A percentile compares a stretch with the other conserved stretches of the same genome.
These are phyloP conservation scores for Bufo bufo DNA, from an alignment of 2,113 vertebrate genomes.

Conservation along the genomic window DNA sequence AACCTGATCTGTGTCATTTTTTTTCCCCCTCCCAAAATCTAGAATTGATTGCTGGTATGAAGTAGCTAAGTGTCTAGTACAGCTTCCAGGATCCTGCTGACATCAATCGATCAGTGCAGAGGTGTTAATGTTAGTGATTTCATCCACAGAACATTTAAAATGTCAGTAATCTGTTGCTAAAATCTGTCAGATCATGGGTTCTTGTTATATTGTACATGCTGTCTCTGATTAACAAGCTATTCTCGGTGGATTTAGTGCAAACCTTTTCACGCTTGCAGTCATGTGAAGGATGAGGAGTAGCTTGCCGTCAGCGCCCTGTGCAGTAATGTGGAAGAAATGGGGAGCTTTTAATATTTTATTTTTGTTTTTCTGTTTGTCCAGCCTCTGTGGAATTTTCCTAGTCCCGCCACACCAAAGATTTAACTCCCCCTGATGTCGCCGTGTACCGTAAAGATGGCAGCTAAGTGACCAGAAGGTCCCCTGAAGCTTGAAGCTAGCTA, in stretches of 20 bases:
- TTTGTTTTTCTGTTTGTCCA: slow-evolving; percentile 67
- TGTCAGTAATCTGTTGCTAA: slow-evolving; percentile 67
- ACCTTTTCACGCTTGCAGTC: slow-evolving; percentile 49
- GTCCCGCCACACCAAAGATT: slow-evolving; percentile 46
- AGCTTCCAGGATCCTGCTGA: slow-evolving; percentile 70
- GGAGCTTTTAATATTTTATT: slow-evolving; percentile 65
- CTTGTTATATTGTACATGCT: slow-evolving; percentile 62
- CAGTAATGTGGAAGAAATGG: slow-evolving; percentile 39
- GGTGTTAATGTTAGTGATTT: slow-evolving; percentile 71
- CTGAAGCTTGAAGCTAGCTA: slow-evolving; percentile 65
- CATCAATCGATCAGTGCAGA: slow-evolving; percentile 68
- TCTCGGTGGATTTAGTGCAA: slow-evolving; percentile 35
- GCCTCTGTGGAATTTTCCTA: slow-evolving; percentile 62
- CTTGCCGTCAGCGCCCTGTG: slow-evolving; percentile 57
- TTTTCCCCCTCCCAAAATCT: slow-evolving; percentile 64
- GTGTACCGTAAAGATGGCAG: slow-evolving; percentile 60
- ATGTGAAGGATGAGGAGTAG: slow-evolving; percentile 54
- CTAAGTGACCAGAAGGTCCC: slow-evolving; percentile 63
- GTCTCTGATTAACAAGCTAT: slow-evolving; percentile 62
- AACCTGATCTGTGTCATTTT: slow-evolving; percentile 70
- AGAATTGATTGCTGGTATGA: slow-evolving; percentile 71
- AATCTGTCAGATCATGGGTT: slow-evolving; percentile 65
- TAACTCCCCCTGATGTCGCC: slow-evolving; percentile 61
- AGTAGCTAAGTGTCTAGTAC: slow-evolving; percentile 65
- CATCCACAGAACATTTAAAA: slow-evolving; percentile 69